These are phyloP conservation scores for Globicephala melas DNA, from an alignment of 2,113 vertebrate genomes.

Conservation along the genomic window DNA sequence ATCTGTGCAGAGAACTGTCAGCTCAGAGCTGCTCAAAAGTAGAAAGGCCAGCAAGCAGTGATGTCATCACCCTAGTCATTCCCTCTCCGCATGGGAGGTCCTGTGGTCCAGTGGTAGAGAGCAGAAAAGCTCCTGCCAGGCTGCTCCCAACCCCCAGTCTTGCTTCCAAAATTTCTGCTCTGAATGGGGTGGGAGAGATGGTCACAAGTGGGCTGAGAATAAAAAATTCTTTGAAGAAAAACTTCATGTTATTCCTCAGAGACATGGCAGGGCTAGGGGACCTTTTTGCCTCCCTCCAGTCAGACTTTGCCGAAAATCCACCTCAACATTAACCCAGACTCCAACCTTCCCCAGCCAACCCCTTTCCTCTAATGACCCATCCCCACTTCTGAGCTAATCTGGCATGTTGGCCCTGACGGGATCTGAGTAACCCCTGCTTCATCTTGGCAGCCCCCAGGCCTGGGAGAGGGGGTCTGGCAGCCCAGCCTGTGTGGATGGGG, in stretches of 20 bases:
- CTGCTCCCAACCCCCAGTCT: background rate
- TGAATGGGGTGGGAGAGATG: background rate
- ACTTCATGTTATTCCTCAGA: conserved; percentile 9
- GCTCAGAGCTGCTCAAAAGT: conserved; percentile 67
- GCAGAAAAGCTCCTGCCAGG: background rate
- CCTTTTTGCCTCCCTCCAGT: background rate
- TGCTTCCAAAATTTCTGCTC: background rate
- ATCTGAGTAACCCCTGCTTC: background rate
- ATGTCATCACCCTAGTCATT: conserved; percentile 42
- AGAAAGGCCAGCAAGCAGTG: conserved; percentile 58
- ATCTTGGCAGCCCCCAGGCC: background rate
- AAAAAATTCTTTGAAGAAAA: background rate
- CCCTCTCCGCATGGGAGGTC: background rate
- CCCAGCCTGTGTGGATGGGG: background rate
- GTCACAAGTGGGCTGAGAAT: background rate
- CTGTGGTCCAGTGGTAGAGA: background rate
- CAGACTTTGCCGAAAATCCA: background rate
- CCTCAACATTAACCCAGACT: background rate
- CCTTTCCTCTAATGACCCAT: background rate
- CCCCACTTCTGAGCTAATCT: background rate
- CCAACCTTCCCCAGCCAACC: background rate
- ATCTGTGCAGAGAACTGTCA: conserved; percentile 66
- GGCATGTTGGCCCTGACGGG: background rate
- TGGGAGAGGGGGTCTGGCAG: background rate
- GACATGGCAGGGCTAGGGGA: background rate